Evolutionary conservation across 2,888 invertebrate genomes (phyloP).

Genomic region (Neoitamus cyanurus): DNA sequence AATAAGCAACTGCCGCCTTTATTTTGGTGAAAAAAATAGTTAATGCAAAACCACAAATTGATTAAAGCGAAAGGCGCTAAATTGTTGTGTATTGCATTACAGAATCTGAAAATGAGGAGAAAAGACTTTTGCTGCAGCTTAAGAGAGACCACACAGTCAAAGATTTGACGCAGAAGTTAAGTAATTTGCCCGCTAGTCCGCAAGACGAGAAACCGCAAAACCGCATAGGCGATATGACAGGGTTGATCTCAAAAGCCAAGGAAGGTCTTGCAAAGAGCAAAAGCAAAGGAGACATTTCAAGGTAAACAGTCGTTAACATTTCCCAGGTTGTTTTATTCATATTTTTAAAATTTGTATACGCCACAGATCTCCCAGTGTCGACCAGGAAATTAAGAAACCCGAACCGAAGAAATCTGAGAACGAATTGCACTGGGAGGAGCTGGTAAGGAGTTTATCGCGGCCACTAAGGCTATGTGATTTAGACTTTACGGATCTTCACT

Average conservation of each 20-base stretch:
- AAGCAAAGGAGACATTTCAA: slow-evolving; percentile 74
- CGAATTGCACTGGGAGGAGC: slow-evolving; percentile 95
- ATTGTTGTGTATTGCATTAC: slow-evolving; percentile 43
- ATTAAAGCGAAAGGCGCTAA: not conserved
- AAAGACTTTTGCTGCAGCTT: slow-evolving; percentile 74
- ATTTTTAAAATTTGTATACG: not conserved
- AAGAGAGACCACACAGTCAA: slow-evolving; percentile 88
- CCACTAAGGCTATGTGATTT: slow-evolving; percentile 90
- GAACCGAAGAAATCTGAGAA: slow-evolving; percentile 91
- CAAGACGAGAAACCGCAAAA: slow-evolving; percentile 72
- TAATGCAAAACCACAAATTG: not conserved
- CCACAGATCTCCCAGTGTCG: slow-evolving; percentile 76
- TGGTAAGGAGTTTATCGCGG: slow-evolving; percentile 79
- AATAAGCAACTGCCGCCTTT: not conserved
- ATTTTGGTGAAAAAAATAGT: not conserved
- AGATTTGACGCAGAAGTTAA: slow-evolving; percentile 86
- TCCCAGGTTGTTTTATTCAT: not conserved
- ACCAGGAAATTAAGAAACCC: slow-evolving; percentile 74
- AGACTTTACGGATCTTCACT: slow-evolving; percentile 93
- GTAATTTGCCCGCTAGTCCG: slow-evolving; percentile 72
- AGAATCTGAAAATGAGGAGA: slow-evolving; percentile 72
- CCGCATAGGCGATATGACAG: slow-evolving; percentile 86
- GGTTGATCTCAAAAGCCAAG: slow-evolving; percentile 92
- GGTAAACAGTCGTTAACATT: slow-evolving; percentile 56
- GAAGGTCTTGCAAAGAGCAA: slow-evolving; percentile 90